Evolutionary conservation across 2,888 invertebrate species (phyloP), one percentile per base, ranked within the genome.

Genomic region (Drosophila eohydei): DNA sequence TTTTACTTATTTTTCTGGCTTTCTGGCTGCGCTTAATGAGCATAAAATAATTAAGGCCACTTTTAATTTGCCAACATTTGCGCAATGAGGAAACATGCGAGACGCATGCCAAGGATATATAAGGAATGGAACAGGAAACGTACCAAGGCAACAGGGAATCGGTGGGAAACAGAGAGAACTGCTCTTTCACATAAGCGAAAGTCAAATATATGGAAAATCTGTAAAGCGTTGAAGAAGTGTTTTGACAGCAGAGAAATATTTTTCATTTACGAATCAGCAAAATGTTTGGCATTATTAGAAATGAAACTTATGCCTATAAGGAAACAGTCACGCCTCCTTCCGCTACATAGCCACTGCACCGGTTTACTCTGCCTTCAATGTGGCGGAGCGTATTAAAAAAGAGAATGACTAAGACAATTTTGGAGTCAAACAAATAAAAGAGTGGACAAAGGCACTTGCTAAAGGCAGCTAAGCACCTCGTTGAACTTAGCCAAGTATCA

Each of bases 11-110:
- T 4, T 57, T 57, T 57, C 28, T 34, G 38, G 30, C 14, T 59
- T 59, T 67, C 56, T 64, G 44, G 41, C 59, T 55, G 64, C 74
- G 79, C 67, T 89, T 90, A 86, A 86, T 86, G 85, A 90, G 89
- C 89, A 89, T 71, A 63, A 81, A 88, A 89, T 85, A 85, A 89
- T 88, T 90, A 88, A 90, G 89, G 82, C 75, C 82, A 71, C 63
- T 75, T 87, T 89, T 90, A 87, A 88, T 84, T 80, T 81, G 79
- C 71, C 75, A 87, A 62, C 70, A 74, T 88, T 82, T 82, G 57
- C 69, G 69, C 75, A 86, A 80, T 71, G 68, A 81, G 81, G 84
- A 84, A 87, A 69, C 55, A 38, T 54, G 11, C 34, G 41, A 54
- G 46, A 30, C 48, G 59, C 56, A 52, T 44, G 21, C 51, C 80